These are phyloP conservation scores for Electrona antarctica DNA, from an alignment of 2,113 vertebrate species.

Conservation along the genomic window DNA sequence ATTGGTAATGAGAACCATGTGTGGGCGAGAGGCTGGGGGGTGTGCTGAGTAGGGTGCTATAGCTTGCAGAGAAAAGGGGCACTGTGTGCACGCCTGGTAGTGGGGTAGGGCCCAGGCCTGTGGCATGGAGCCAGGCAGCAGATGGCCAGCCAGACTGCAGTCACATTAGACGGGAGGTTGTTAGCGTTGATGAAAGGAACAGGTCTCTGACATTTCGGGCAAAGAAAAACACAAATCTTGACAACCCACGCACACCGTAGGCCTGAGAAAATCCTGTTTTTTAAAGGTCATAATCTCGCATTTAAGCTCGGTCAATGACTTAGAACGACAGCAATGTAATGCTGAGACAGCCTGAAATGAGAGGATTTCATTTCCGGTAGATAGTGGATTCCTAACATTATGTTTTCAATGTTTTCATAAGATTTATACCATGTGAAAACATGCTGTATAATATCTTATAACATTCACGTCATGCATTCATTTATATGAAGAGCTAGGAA, in stretches of 20 bases:
- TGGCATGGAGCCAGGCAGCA: slow-evolving; percentile 81
- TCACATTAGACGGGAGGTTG: slow-evolving; percentile 71
- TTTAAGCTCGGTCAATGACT: background rate
- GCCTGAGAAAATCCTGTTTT: slow-evolving; percentile 12
- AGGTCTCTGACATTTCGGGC: slow-evolving; percentile 56
- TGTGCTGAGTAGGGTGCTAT: slow-evolving; percentile 37
- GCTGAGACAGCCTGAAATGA: background rate
- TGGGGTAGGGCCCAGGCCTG: slow-evolving; percentile 40
- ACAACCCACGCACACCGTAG: slow-evolving; percentile 5
- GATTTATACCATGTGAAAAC: background rate
- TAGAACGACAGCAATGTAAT: background rate
- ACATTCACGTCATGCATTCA: background rate
- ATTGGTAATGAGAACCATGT: slow-evolving; percentile 57
- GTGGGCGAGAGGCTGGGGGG: slow-evolving; percentile 33
- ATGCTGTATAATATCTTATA: background rate
- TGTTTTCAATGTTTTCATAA: slow-evolving; percentile 5
- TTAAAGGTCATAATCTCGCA: slow-evolving; percentile 2
- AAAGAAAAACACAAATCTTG: slow-evolving; percentile 39
- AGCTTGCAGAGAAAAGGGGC: slow-evolving; percentile 52
- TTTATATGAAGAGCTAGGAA: background rate
- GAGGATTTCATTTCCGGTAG: slow-evolving; percentile 25
- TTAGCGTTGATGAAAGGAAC: slow-evolving; percentile 73
- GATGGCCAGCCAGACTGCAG: slow-evolving; percentile 79
- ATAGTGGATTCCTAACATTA: slow-evolving; percentile 24
- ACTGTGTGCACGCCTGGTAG: slow-evolving; percentile 53